Base-by-base conservation (phyloP, 2,113 vertebrate genomes). In the Chamaetylas fuelleborni region DNA sequence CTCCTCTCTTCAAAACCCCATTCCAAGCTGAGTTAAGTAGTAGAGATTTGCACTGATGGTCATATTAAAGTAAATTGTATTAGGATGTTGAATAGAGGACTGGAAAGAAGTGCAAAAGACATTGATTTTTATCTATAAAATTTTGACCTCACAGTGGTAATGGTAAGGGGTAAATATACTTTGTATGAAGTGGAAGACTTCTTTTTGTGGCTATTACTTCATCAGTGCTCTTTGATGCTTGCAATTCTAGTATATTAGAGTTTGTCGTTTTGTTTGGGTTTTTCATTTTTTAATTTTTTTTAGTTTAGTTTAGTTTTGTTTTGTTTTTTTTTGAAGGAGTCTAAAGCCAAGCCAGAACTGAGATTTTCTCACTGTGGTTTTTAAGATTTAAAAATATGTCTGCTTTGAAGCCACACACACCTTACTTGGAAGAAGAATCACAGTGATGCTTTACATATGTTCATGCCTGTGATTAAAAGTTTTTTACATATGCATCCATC, bases 381-480 rank as follows among this genome's bases (percentile, higher is more conserved):
- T 34, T 56, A 79, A 66, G 66, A 33, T 62, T 58, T 70, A 20
- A 85, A 67, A 72, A 43, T 40, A 65, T 17, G 8, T 65, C 26
- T 70, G 60, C 45, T 76, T 43, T 84, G 69, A 87, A 95, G n/a
- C 17, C 40, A 45, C 22, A 91, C 66, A 25, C 16, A 45, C 18
- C 34, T 64, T 92, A 38, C 62, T 92, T 2, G 5, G 60, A 76
- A 84, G 47, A 88, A 92, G 48, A 62, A 82, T 91, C 25, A 23
- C 56, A 15, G 33, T 67, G n/a, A 81, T 91, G 14, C 60, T 96
- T 96, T 89, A 85, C 12, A 6, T 65, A 58, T 72, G 36, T 74
- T 94, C 61, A 48, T 71, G 48, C 42, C 67, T 90, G 61, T 95
- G 79, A 94, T 96, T 95, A 97, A 96, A 94, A 92, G 82, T 77